Conservation (phyloP, 2,113 vertebrate species). For the Plestiodon gilberti region DNA sequence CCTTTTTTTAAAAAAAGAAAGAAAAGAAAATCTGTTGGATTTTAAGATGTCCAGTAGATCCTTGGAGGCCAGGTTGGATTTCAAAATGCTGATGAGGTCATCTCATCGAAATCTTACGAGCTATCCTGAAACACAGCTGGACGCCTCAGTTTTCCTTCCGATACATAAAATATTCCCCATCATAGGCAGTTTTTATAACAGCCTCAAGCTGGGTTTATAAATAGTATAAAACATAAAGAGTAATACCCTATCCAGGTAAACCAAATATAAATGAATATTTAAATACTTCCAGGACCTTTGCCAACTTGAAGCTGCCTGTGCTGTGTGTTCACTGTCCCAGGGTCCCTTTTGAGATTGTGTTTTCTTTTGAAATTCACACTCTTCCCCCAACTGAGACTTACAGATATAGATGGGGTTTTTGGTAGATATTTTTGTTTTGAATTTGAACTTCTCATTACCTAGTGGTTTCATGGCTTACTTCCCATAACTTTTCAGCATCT, state of each 20-base stretch:
- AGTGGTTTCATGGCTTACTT: neutral
- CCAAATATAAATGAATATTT: conserved; percentile 1
- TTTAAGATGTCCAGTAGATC: neutral
- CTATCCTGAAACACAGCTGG: neutral
- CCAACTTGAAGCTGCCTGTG: neutral
- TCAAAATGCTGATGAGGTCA: neutral
- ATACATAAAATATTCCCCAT: neutral
- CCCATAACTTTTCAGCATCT: neutral
- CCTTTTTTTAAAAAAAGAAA: too few relatives aligned
- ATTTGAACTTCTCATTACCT: neutral
- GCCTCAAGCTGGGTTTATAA: neutral
- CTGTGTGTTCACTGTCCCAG: neutral
- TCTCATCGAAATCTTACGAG: neutral
- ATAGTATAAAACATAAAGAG: neutral
- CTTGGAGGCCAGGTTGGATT: neutral
- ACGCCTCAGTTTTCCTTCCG: neutral
- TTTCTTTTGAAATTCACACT: neutral
- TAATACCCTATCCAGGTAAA: neutral
- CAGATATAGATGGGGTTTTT: neutral
- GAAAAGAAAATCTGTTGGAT: neutral
- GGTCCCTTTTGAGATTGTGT: neutral
- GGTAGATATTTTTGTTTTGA: neutral
- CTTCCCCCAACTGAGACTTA: neutral
- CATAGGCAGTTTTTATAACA: conserved; percentile 1
- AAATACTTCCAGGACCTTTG: neutral